Percentiles rank a stretch among this genome's conserved stretches.
phyloP scores from a whole-genome alignment of 1,140 invertebrate species.

The Panagrolaimus sp. region DNA sequence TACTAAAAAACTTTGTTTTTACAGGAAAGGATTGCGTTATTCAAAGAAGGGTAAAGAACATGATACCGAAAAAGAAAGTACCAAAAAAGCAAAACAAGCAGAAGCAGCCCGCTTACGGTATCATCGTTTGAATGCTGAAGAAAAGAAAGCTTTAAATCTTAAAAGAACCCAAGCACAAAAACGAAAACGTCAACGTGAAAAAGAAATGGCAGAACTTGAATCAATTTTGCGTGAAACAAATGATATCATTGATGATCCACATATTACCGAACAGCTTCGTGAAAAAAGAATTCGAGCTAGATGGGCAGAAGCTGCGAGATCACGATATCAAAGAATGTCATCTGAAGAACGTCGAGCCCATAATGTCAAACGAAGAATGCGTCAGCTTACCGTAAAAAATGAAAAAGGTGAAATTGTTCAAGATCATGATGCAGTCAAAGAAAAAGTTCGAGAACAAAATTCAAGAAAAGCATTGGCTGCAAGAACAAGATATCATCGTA shows the following conservation, averaged over 20 bases:
- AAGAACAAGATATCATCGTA: conserved; percentile 34
- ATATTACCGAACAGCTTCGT: conserved; percentile 37
- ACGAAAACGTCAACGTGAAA: conserved; percentile 39
- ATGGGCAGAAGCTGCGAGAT: conserved; percentile 40
- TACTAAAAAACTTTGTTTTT: too few species aligned
- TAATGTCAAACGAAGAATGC: conserved; percentile 36
- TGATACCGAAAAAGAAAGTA: neutral
- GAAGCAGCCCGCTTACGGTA: conserved; percentile 26
- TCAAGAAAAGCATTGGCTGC: conserved; percentile 43
- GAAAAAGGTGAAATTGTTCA: conserved; percentile 32
- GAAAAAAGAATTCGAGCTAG: conserved; percentile 41
- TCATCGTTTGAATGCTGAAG: conserved; percentile 33
- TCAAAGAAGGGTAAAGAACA: neutral
- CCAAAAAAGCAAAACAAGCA: conserved; percentile 1
- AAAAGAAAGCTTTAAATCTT: conserved; percentile 40
- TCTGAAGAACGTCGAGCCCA: conserved; percentile 34
- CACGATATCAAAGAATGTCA: conserved; percentile 30
- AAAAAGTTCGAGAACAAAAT: conserved; percentile 40
- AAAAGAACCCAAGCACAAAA: conserved; percentile 43
- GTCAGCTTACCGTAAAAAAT: conserved; percentile 33
- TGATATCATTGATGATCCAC: conserved; percentile 42
- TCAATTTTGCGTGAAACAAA: conserved; percentile 33
- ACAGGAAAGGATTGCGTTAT: neutral
- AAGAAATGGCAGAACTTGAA: conserved; percentile 38
- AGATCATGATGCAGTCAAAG: conserved; percentile 22